A percentile compares a stretch with the other conserved stretches of the same genome.
Conservation (phyloP, 2,113 vertebrate species). For the Antigone vipio region DNA sequence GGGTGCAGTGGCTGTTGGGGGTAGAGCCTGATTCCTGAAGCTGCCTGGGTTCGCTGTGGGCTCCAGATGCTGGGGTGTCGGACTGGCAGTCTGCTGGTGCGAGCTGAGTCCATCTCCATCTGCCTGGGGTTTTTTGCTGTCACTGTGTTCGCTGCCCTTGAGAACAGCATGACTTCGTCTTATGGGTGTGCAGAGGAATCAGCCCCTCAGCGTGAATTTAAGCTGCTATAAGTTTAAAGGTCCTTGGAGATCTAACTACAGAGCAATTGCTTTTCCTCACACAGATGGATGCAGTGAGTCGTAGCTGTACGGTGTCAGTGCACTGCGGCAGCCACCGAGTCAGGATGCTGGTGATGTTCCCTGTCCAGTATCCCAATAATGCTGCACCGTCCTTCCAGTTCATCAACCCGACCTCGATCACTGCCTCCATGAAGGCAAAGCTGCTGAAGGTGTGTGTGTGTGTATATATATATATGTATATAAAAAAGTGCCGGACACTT, state of each 20-base stretch:
- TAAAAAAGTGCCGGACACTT: no score
- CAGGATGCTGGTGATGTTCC: conserved; percentile 94
- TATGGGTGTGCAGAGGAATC: not conserved
- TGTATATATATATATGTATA: no score
- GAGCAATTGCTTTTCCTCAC: not conserved
- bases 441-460: conserved; percentile 87
- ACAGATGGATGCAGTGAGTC: conserved; percentile 93
- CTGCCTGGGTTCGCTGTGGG: not conserved
- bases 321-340: conserved; percentile 90
- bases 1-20: not conserved
- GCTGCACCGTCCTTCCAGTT: conserved; percentile 96
- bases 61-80: not conserved
- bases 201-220: not conserved
- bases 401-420: conserved; percentile 90
- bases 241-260: not conserved
- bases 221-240: not conserved
- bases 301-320: conserved; percentile 92
- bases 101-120: not conserved
- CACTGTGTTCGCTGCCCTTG: not conserved
- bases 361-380: conserved; percentile 94
- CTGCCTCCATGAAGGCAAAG: conserved; percentile 90
- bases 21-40: not conserved
- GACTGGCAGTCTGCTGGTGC: not conserved
- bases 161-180: not conserved
- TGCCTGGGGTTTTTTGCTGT: not conserved